Percentiles rank a stretch among this genome's conserved stretches.
phyloP scores from a whole-genome alignment of 2,113 vertebrate genomes.

The Macrotis lagotis region DNA sequence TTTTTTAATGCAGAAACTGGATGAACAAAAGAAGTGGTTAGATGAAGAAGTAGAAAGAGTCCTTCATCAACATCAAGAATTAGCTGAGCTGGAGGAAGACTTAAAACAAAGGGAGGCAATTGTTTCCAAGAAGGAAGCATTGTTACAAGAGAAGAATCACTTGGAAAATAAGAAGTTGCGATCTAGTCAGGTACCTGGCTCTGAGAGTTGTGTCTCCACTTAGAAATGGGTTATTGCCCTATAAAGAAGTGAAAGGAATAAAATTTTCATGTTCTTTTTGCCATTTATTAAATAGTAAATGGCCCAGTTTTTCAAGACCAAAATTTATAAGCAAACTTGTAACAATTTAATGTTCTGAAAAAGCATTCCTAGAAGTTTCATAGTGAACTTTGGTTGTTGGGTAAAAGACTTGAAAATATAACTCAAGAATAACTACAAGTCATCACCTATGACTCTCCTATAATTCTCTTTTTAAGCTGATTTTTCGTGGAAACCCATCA shows the following conservation, averaged over 20 bases:
- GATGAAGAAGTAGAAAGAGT: slow-evolving; percentile 92
- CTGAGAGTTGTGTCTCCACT: slow-evolving; percentile 23
- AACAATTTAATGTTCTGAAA: slow-evolving; percentile 9
- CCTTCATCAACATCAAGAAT: slow-evolving; percentile 86
- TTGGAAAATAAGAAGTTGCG: slow-evolving; percentile 90
- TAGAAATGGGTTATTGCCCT: slow-evolving; percentile 34
- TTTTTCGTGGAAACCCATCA: neutral
- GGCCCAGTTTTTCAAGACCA: neutral
- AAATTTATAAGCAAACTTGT: slow-evolving; percentile 25
- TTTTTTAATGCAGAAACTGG: slow-evolving; percentile 78
- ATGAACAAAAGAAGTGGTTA: slow-evolving; percentile 87
- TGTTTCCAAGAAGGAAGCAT: slow-evolving; percentile 86
- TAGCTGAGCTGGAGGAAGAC: slow-evolving; percentile 90
- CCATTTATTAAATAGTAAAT: slow-evolving; percentile 41
- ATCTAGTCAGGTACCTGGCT: slow-evolving; percentile 89
- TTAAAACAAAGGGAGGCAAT: slow-evolving; percentile 90
- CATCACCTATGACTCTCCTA: neutral
- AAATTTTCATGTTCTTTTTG: slow-evolving; percentile 39
- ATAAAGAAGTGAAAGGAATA: slow-evolving; percentile 34
- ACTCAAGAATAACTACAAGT: neutral
- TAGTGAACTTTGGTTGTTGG: slow-evolving; percentile 27
- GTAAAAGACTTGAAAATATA: slow-evolving; percentile 48
- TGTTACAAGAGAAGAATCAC: slow-evolving; percentile 87
- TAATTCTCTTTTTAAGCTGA: slow-evolving; percentile 3
- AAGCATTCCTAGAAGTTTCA: slow-evolving; percentile 18